Conservation (phyloP, 30 jellyfish, hydroid and myxozoan species). For the Nemopilema nomurai region DNA sequence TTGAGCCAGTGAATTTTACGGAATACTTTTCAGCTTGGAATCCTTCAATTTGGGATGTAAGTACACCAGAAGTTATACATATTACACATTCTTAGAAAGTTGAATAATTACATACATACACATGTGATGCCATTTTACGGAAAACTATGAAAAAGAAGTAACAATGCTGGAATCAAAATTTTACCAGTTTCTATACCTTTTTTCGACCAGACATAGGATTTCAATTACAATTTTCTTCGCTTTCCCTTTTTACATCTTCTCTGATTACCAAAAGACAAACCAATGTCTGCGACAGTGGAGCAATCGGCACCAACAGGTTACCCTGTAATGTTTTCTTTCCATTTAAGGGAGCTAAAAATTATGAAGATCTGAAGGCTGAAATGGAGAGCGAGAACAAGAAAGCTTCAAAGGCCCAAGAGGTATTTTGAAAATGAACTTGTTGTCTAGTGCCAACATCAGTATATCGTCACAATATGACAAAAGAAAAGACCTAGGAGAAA, state of each 20-base stretch:
- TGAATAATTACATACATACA: too few relatives aligned
- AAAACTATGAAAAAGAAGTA: too few relatives aligned
- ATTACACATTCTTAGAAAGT: too few relatives aligned
- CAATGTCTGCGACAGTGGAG: too few relatives aligned
- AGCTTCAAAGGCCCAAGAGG: slow-evolving; percentile 41
- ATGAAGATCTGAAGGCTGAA: slow-evolving; percentile 21
- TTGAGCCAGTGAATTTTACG: slow-evolving; percentile 76
- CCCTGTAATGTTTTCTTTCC: background rate
- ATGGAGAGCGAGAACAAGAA: slow-evolving; percentile 41
- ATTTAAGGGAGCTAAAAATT: slow-evolving; percentile 13
- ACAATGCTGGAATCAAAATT: too few relatives aligned
- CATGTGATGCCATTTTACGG: too few relatives aligned
- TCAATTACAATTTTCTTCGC: background rate
- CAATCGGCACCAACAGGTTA: too few relatives aligned
- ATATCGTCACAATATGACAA: too few relatives aligned
- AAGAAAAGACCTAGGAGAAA: too few relatives aligned
- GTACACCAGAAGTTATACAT: too few relatives aligned
- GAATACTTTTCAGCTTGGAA: slow-evolving; percentile 75
- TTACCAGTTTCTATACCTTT: background rate
- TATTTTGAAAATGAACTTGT: background rate
- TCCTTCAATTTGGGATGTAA: slow-evolving; percentile 45
- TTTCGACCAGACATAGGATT: background rate
- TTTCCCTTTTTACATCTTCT: background rate
- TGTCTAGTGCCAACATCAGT: too few relatives aligned
- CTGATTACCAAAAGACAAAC: too few relatives aligned